Percentiles rank a stretch among this genome's conserved stretches.
These are phyloP conservation scores for Melanotaenia trifasciata DNA, from an alignment of 2,797 vertebrate genomes.

Conservation along the genomic window DNA sequence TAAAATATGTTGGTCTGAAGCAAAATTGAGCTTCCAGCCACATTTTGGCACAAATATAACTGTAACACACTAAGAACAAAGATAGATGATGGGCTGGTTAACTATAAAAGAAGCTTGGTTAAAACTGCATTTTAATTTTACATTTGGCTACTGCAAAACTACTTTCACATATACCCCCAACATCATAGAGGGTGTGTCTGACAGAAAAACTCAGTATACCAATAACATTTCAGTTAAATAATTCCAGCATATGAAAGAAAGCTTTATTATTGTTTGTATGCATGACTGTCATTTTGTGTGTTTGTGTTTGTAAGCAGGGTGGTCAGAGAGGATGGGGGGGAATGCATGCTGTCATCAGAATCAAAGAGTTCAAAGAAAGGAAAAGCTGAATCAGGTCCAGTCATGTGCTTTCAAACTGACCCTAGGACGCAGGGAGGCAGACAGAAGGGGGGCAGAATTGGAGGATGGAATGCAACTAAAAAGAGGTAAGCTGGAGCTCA, in stretches of 20 bases:
- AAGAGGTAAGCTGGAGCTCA: constrained; percentile 28
- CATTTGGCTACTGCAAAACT: background rate
- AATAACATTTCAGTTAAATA: background rate
- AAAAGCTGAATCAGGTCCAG: constrained; percentile 83
- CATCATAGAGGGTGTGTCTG: background rate
- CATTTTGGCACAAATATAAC: background rate
- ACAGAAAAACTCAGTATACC: background rate
- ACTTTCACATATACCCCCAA: background rate
- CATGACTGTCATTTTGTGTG: constrained; percentile 51
- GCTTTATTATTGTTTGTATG: constrained; percentile 17
- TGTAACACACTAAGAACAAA: background rate
- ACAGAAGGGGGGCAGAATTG: constrained; percentile 28
- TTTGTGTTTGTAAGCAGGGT: constrained; percentile 58
- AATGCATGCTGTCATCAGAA: constrained; percentile 86
- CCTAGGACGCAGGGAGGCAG: constrained; percentile 41
- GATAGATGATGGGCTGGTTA: background rate
- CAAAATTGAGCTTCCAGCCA: background rate
- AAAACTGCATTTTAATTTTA: background rate
- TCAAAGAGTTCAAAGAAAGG: constrained; percentile 76
- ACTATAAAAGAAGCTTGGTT: constrained; percentile 1
- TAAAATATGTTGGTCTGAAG: background rate
- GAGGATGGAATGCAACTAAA: constrained; percentile 31
- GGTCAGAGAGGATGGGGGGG: constrained; percentile 63
- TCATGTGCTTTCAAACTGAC: constrained; percentile 72
- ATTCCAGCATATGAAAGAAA: constrained; percentile 29